Evolutionary conservation across 2,888 invertebrate genomes (phyloP).

Genomic region (Hoplodrina ambigua): DNA sequence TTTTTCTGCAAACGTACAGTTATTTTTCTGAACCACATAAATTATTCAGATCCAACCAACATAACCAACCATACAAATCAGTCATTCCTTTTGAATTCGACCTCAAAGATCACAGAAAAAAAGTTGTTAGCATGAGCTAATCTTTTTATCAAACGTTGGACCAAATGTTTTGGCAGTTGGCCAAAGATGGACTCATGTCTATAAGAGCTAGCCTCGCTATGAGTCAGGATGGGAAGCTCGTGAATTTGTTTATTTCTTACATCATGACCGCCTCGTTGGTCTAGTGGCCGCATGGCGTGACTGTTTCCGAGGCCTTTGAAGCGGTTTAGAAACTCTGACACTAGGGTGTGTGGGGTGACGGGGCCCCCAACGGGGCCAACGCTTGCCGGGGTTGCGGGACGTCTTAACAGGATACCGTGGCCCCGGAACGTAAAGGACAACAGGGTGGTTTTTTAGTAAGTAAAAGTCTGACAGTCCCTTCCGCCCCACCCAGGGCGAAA

Average conservation of each 20-base stretch:
- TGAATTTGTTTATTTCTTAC: slow-evolving; percentile 27
- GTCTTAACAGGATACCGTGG: no score
- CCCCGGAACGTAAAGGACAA: no score
- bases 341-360: no score
- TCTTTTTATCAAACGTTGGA: slow-evolving; percentile 45
- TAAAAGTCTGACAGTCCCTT: no score
- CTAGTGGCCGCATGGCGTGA: no score
- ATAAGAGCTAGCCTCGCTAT: slow-evolving; percentile 5
- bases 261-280: background rate
- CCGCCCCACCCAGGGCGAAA: no score
- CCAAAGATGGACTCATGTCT: slow-evolving; percentile 46
- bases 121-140: slow-evolving; percentile 42
- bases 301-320: no score
- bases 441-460: no score
- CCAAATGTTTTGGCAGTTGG: slow-evolving; percentile 30
- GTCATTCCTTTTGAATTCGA: slow-evolving; percentile 11
- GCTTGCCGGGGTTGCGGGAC: no score
- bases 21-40: background rate
- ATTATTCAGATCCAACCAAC: background rate
- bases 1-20: no score
- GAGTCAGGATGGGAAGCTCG: slow-evolving; percentile 38
- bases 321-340: no score
- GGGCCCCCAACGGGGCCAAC: no score
- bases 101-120: slow-evolving; percentile 21
- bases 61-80: slow-evolving; percentile 1